phyloP scores from a whole-genome alignment of 2,888 invertebrate species.

The Xylota segnis region DNA sequence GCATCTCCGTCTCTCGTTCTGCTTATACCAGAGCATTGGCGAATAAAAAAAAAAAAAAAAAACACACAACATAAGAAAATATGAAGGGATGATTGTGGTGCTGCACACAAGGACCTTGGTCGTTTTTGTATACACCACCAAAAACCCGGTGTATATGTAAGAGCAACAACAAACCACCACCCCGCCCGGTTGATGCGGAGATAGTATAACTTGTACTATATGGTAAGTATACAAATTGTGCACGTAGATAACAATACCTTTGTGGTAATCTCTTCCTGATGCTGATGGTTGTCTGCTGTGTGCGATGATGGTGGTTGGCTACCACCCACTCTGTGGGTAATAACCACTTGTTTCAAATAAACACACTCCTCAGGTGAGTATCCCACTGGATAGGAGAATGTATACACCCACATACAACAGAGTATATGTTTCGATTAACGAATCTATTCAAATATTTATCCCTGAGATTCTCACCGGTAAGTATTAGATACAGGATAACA shows the following conservation, averaged over 20 bases:
- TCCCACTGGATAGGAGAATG: conserved; percentile 21
- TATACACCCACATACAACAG: conserved; percentile 24
- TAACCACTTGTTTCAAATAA: conserved; percentile 77
- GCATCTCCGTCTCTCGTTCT: conserved; percentile 62
- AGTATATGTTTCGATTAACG: conserved; percentile 68
- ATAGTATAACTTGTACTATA: conserved; percentile 21
- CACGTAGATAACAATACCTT: conserved; percentile 76
- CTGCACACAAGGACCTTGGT: conserved; percentile 76
- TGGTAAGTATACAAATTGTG: conserved; percentile 73
- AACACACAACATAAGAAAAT: neutral
- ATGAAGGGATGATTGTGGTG: conserved; percentile 70
- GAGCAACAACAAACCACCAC: conserved; percentile 56
- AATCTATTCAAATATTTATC: conserved; percentile 76
- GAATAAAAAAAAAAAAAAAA: conserved; percentile 10
- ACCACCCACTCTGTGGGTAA: conserved; percentile 49
- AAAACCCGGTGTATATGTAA: conserved; percentile 31
- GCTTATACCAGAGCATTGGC: conserved; percentile 55
- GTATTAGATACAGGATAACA: conserved; percentile 40
- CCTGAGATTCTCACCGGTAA: conserved; percentile 71
- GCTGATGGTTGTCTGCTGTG: conserved; percentile 50
- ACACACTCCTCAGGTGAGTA: conserved; percentile 76
- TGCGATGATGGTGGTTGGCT: conserved; percentile 24
- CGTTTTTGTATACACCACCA: conserved; percentile 44
- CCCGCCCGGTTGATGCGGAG: conserved; percentile 39
- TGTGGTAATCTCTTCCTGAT: conserved; percentile 76